phyloP scores from a whole-genome alignment of 92 coral and sea anemone genomes.

The Blastomussa wellsi region DNA sequence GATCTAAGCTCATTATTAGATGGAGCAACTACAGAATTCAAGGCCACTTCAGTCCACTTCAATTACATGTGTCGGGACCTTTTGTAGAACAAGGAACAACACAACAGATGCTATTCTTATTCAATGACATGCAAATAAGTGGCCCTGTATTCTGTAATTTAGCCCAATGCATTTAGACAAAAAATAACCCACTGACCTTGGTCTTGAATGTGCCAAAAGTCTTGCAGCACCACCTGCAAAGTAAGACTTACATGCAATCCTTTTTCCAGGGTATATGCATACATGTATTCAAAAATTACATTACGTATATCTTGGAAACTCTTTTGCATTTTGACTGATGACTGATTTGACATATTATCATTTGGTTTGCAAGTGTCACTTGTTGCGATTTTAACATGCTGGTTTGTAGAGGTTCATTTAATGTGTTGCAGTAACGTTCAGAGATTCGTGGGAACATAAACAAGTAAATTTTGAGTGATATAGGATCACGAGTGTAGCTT shows the following conservation, averaged over 20 bases:
- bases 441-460: not conserved
- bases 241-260: not conserved
- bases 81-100: no score
- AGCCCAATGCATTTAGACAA: not conserved
- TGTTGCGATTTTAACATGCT: not conserved
- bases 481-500: not conserved
- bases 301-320: not conserved
- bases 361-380: not conserved
- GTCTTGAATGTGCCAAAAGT: conserved; percentile 47
- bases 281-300: no score
- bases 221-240: conserved; percentile 53
- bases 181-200: conserved; percentile 44
- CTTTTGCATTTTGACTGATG: not conserved
- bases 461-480: not conserved
- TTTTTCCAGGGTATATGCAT: not conserved
- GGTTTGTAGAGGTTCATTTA: not conserved
- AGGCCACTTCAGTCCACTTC: no score
- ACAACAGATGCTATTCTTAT: no score
- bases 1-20: not conserved
- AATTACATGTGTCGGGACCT: no score
- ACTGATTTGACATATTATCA: not conserved
- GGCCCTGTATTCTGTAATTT: no score
- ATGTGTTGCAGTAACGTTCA: not conserved
- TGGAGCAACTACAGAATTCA: no score
- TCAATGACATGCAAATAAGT: no score